Percentiles rank a stretch among this genome's conserved stretches.
Evolutionary conservation across 2,888 invertebrate species (phyloP).

Genomic region (Diplazon laetatorius): DNA sequence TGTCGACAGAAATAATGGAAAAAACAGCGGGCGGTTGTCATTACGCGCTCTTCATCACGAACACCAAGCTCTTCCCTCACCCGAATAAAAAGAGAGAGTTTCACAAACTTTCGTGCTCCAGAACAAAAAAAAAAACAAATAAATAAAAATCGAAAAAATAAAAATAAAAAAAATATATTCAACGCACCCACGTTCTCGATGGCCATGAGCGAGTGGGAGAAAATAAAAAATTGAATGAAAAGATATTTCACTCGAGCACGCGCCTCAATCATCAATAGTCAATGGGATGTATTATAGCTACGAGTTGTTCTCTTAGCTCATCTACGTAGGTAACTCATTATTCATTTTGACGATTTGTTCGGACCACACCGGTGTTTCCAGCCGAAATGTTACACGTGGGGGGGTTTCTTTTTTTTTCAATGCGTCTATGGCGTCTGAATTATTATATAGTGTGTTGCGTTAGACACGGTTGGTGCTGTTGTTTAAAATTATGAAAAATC

Average conservation of each 20-base stretch:
- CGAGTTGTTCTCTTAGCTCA: conserved; percentile 15
- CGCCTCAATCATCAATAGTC: conserved; percentile 55
- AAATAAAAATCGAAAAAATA: too few species aligned
- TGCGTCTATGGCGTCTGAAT: conserved; percentile 46
- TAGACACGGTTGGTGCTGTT: conserved; percentile 9
- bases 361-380: conserved; percentile 39
- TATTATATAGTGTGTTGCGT: conserved; percentile 43
- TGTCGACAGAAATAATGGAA: conserved; percentile 63
- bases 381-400: conserved; percentile 37
- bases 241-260: conserved; percentile 45
- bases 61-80: conserved; percentile 9
- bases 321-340: conserved; percentile 58
- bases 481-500: conserved; percentile 21
- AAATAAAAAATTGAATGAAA: conserved; percentile 22
- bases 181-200: conserved; percentile 47
- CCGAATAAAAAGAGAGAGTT: conserved; percentile 36
- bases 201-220: conserved; percentile 1
- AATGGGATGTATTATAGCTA: conserved; percentile 43
- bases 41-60: conserved; percentile 62
- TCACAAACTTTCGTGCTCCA: conserved; percentile 22
- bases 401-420: too few species aligned
- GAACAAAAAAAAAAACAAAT: conserved; percentile 35
- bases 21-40: conserved; percentile 62
- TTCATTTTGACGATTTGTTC: conserved; percentile 68
- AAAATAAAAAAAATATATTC: conserved; percentile 51